A percentile compares a stretch with the other conserved stretches of the same genome.
phyloP scores from a whole-genome alignment of 1,140 invertebrate species.

The Psilanteris sp. region DNA sequence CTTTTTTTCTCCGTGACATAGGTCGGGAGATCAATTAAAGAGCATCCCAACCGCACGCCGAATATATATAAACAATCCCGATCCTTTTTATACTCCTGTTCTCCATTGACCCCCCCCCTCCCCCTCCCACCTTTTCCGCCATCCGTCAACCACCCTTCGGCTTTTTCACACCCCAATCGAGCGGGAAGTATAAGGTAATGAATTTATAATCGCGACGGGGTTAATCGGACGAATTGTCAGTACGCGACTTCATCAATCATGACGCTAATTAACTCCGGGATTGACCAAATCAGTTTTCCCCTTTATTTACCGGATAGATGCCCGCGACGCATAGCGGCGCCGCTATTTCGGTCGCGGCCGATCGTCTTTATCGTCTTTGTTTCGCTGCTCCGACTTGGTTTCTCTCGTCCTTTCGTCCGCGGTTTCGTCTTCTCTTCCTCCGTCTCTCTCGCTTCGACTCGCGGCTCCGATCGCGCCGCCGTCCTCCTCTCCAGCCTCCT shows the following conservation, averaged over 20 bases:
- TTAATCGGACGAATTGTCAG: constrained; percentile 16
- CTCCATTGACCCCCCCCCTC: too few relatives aligned
- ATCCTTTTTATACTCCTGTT: too few relatives aligned
- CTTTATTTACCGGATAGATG: too few relatives aligned
- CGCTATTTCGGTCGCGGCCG: constrained; percentile 14
- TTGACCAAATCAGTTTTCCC: constrained; percentile 10
- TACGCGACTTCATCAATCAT: constrained; percentile 24
- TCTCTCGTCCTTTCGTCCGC: too few relatives aligned
- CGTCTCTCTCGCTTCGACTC: too few relatives aligned
- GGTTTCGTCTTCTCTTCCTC: constrained; percentile 38
- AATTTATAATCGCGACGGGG: constrained; percentile 18
- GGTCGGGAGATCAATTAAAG: too few relatives aligned
- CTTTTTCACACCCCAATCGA: too few relatives aligned
- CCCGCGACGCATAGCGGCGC: too few relatives aligned
- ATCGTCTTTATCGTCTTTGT: constrained; percentile 16
- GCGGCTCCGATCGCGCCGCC: too few relatives aligned
- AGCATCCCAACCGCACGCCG: too few relatives aligned
- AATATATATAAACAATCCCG: too few relatives aligned
- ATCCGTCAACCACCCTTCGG: background rate
- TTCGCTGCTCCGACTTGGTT: constrained; percentile 1
- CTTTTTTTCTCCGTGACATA: too few relatives aligned
- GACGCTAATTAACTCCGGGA: constrained; percentile 18
- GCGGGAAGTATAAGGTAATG: constrained; percentile 6
- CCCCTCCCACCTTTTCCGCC: background rate
- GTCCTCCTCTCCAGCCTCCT: constrained; percentile 26